Percentiles rank a stretch among this genome's conserved stretches.
phyloP scores from a whole-genome alignment of 2,888 invertebrate species.

The Platerodrilus igneus region DNA sequence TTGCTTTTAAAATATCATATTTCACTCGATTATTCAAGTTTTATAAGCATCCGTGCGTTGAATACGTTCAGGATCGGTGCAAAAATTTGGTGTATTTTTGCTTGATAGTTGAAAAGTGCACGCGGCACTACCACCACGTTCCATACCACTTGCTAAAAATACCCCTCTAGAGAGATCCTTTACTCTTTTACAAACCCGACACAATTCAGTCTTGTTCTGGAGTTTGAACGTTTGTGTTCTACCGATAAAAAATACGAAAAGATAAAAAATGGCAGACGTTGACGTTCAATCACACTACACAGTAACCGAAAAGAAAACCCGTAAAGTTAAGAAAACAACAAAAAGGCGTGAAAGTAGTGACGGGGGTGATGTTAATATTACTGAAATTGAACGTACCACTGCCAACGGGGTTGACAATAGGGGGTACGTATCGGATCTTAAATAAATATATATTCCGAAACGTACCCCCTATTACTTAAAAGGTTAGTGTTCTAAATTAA shows the following conservation, averaged over 20 bases:
- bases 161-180: slow-evolving; percentile 36
- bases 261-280: slow-evolving; percentile 88
- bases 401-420: slow-evolving; percentile 59
- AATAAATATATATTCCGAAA: too few relatives aligned
- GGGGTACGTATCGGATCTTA: slow-evolving; percentile 89
- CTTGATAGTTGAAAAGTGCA: slow-evolving; percentile 30
- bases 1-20: too few relatives aligned
- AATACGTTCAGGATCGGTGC: slow-evolving; percentile 6
- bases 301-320: slow-evolving; percentile 78
- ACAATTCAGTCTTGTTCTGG: slow-evolving; percentile 36
- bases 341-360: slow-evolving; percentile 73
- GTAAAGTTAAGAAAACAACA: slow-evolving; percentile 86
- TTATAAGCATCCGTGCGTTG: not conserved
- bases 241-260: too few relatives aligned
- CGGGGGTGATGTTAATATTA: slow-evolving; percentile 76
- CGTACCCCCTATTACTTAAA: slow-evolving; percentile 49
- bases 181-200: slow-evolving; percentile 42
- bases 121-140: slow-evolving; percentile 38
- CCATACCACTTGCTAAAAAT: slow-evolving; percentile 49
- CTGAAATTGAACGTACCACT: slow-evolving; percentile 67
- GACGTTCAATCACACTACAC: slow-evolving; percentile 83
- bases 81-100: slow-evolving; percentile 26
- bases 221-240: slow-evolving; percentile 31
- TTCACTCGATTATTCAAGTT: too few relatives aligned
- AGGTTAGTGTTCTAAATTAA: too few relatives aligned